Conservation (phyloP, 2,797 vertebrate genomes). For the Lepilemur ruficaudatus region DNA sequence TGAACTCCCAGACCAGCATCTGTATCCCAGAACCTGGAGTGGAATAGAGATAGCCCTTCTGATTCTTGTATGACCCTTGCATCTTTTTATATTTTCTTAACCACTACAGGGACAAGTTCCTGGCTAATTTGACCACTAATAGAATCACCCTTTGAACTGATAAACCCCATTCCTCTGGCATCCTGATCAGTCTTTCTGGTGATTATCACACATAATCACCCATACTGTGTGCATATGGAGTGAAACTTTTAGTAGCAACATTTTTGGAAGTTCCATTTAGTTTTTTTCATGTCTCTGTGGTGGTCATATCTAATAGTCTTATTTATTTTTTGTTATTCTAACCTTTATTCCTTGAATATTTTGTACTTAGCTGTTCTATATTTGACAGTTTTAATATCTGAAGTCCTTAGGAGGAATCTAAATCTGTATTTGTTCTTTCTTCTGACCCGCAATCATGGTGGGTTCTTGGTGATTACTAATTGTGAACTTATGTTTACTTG, state of each 20-base stretch:
- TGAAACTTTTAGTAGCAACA: neutral
- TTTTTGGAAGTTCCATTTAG: neutral
- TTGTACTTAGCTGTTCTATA: neutral
- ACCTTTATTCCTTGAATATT: neutral
- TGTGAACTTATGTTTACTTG: neutral
- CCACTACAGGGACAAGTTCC: neutral
- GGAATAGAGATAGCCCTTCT: neutral
- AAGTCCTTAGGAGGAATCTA: neutral
- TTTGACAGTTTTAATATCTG: neutral
- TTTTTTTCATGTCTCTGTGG: neutral
- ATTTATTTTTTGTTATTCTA: conserved; percentile 7
- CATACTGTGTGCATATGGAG: neutral
- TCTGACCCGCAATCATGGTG: neutral
- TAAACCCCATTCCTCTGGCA: neutral
- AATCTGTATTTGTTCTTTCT: neutral
- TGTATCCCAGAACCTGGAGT: neutral
- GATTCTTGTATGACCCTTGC: neutral
- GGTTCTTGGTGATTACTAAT: neutral
- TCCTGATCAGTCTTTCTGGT: neutral
- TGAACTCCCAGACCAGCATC: neutral
- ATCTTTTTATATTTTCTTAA: conserved; percentile 18
- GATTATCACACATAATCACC: neutral
- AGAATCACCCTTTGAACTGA: conserved; percentile 6
- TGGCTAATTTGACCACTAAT: neutral
- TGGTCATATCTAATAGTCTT: neutral